These are phyloP conservation scores for Halcyon smyrnensis DNA, from an alignment of 2,797 vertebrate genomes.

Conservation along the genomic window DNA sequence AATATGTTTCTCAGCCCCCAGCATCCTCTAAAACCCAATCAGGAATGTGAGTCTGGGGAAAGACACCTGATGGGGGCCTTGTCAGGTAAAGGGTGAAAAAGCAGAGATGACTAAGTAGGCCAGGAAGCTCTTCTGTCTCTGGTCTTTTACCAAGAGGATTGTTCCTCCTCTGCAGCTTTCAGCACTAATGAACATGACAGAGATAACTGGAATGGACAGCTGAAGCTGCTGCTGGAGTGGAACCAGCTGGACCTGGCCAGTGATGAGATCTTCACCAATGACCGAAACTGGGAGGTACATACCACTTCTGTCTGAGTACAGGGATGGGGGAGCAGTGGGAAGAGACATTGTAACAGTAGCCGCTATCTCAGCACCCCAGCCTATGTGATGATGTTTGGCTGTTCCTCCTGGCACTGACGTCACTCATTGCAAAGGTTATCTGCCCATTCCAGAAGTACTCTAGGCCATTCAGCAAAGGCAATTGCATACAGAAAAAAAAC, in stretches of 20 bases:
- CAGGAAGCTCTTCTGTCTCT: background rate
- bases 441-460: background rate
- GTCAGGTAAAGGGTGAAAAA: background rate
- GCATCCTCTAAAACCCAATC: background rate
- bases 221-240: conserved; percentile 84
- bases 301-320: background rate
- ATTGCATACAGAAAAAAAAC: background rate
- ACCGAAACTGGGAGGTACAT: conserved; percentile 82
- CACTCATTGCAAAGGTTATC: background rate
- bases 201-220: conserved; percentile 83
- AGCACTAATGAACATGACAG: conserved; percentile 82
- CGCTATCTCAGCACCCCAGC: background rate
- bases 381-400: background rate
- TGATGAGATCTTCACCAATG: conserved; percentile 84
- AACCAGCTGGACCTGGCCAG: conserved; percentile 83
- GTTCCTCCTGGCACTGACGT: background rate
- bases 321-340: background rate
- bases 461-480: background rate
- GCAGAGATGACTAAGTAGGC: background rate
- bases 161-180: conserved; percentile 71
- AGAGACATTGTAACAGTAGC: background rate
- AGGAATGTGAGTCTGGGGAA: background rate
- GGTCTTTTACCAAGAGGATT: background rate
- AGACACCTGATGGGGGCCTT: background rate
- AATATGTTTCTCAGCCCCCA: background rate